phyloP scores from a whole-genome alignment of 1,140 invertebrate species.

The Saccostrea cuccullata region DNA sequence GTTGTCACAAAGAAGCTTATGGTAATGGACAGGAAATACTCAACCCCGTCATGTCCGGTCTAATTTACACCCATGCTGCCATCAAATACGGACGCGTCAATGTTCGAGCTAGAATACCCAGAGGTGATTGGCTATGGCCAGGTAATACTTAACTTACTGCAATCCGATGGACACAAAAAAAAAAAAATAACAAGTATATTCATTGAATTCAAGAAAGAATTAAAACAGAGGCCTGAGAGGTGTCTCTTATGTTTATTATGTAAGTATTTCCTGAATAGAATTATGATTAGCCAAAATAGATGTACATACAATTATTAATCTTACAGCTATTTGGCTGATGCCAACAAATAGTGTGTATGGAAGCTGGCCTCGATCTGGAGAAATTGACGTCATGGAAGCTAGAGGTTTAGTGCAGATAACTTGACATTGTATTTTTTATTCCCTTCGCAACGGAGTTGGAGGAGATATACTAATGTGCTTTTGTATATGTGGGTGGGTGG shows the following conservation, averaged over 20 bases:
- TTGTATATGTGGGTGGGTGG: too few species aligned
- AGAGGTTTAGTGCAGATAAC: constrained; percentile 59
- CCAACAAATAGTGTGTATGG: constrained; percentile 70
- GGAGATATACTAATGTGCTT: too few species aligned
- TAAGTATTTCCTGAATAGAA: too few species aligned
- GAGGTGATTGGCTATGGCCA: constrained; percentile 88
- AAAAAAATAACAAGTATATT: too few species aligned
- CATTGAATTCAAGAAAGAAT: too few species aligned
- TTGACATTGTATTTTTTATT: neutral
- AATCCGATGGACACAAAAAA: too few species aligned
- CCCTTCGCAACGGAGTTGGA: neutral
- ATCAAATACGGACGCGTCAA: constrained; percentile 52
- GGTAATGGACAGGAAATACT: constrained; percentile 38
- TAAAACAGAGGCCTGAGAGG: too few species aligned
- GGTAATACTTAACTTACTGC: constrained; percentile 76
- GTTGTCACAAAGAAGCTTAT: neutral
- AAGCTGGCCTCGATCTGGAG: constrained; percentile 76
- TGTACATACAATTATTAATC: neutral
- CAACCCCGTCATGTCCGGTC: constrained; percentile 54
- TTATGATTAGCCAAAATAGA: too few species aligned
- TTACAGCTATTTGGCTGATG: constrained; percentile 77
- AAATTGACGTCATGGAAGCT: constrained; percentile 78
- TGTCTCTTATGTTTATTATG: too few species aligned
- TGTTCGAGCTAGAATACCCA: constrained; percentile 53
- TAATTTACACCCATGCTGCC: constrained; percentile 33